Conservation (phyloP, 2,113 vertebrate genomes). For the Pteruthius melanotis region DNA sequence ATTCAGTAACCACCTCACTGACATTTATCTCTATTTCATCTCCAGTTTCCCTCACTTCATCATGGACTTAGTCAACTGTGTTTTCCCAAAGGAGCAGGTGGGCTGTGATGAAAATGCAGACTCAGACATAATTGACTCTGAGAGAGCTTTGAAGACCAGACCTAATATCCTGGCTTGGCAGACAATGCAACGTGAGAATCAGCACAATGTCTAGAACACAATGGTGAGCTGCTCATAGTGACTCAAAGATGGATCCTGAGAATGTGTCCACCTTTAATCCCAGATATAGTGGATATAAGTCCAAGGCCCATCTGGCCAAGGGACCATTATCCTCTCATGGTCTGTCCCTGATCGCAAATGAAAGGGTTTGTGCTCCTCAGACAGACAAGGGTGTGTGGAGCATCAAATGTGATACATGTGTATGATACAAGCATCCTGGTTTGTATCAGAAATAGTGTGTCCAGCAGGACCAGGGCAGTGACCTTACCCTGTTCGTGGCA, state of each 20-base stretch:
- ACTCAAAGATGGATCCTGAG: neutral
- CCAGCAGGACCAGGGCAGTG: neutral
- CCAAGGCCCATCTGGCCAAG: neutral
- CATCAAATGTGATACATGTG: neutral
- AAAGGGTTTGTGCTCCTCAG: neutral
- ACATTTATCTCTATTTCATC: constrained; percentile 8
- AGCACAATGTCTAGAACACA: neutral
- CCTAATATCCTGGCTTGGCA: neutral
- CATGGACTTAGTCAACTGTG: neutral
- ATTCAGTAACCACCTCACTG: neutral
- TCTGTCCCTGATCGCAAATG: neutral
- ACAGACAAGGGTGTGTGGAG: neutral
- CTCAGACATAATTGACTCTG: neutral
- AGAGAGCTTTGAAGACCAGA: constrained; percentile 9
- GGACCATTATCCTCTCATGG: neutral
- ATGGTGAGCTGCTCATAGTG: neutral
- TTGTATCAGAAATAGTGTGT: neutral
- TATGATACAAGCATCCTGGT: neutral
- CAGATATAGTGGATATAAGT: neutral
- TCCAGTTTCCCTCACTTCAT: constrained; percentile 14
- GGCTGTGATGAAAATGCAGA: neutral
- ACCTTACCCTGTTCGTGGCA: fast-evolving
- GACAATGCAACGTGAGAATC: neutral
- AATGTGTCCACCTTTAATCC: neutral
- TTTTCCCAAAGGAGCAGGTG: constrained; percentile 7